These are phyloP conservation scores for Lemur catta DNA, from an alignment of 2,797 vertebrate species.

Conservation along the genomic window DNA sequence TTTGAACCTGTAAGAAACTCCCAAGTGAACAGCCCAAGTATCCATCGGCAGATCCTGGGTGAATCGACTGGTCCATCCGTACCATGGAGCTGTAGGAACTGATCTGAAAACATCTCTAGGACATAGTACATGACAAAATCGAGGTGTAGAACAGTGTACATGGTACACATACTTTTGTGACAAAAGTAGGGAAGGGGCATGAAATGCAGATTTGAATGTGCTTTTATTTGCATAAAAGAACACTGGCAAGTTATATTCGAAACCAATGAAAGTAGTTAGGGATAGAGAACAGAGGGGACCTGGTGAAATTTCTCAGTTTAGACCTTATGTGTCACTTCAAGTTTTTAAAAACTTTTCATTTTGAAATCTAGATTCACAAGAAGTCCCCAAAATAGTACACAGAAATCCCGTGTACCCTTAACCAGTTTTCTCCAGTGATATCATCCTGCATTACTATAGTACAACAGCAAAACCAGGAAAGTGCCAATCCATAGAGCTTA, in stretches of 20 bases:
- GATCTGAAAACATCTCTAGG: not conserved
- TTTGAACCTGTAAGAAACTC: not conserved
- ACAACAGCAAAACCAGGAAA: not conserved
- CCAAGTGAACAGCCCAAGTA: not conserved
- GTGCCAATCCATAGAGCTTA: not conserved
- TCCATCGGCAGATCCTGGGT: not conserved
- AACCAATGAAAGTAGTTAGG: not conserved
- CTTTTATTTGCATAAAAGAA: constrained; percentile 4
- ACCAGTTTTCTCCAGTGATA: not conserved
- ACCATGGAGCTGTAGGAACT: not conserved
- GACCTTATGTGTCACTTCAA: not conserved
- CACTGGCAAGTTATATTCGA: not conserved
- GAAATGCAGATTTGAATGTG: not conserved
- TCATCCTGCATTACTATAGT: not conserved
- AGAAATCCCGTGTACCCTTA: not conserved
- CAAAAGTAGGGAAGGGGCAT: not conserved
- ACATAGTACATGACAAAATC: not conserved
- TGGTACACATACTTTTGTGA: not conserved
- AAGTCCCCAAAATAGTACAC: not conserved
- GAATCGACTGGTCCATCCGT: not conserved
- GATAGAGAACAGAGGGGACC: not conserved
- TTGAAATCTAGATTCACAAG: constrained; percentile 17
- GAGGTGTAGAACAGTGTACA: not conserved
- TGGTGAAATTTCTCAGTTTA: not conserved
- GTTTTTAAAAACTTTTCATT: not conserved